phyloP scores from a whole-genome alignment of 2,888 invertebrate species.

The Elaeidobius kamerunicus region DNA sequence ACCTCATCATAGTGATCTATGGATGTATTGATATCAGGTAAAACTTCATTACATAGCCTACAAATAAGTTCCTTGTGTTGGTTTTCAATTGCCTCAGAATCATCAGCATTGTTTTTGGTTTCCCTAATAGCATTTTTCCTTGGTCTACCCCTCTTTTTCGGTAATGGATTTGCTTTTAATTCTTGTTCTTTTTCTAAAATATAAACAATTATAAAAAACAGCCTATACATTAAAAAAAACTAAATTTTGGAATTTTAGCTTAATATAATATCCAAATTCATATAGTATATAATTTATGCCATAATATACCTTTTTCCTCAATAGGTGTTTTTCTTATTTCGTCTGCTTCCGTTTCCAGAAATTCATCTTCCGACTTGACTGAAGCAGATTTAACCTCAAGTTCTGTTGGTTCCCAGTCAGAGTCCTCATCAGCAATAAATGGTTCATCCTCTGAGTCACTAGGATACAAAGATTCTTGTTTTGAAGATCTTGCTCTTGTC shows the following conservation, averaged over 20 bases:
- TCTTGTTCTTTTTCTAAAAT: slow-evolving; percentile 8
- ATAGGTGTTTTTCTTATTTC: slow-evolving; percentile 3
- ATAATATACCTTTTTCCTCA: too few species aligned
- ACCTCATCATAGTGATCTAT: slow-evolving; percentile 28
- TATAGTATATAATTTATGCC: too few species aligned
- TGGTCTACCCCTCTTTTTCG: slow-evolving; percentile 17
- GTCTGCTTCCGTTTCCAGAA: slow-evolving; percentile 5
- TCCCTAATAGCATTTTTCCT: slow-evolving; percentile 3
- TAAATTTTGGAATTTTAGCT: background rate
- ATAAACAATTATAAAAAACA: slow-evolving; percentile 4
- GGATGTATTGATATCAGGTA: slow-evolving; percentile 20
- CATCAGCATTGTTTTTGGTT: slow-evolving; percentile 7
- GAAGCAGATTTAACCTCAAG: slow-evolving; percentile 1
- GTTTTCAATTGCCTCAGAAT: slow-evolving; percentile 21
- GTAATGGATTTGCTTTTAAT: slow-evolving; percentile 1
- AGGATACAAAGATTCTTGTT: slow-evolving; percentile 6
- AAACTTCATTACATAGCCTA: slow-evolving; percentile 15
- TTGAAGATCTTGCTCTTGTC: background rate
- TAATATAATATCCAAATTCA: slow-evolving; percentile 1
- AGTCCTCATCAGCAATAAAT: slow-evolving; percentile 23
- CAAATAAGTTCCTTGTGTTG: slow-evolving; percentile 24
- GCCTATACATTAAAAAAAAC: background rate
- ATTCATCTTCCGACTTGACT: slow-evolving; percentile 7
- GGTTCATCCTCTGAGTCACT: slow-evolving; percentile 20
- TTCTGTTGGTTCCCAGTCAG: slow-evolving; percentile 25